Conservation (phyloP, 2,113 vertebrate genomes). For the Alethe diademata region DNA sequence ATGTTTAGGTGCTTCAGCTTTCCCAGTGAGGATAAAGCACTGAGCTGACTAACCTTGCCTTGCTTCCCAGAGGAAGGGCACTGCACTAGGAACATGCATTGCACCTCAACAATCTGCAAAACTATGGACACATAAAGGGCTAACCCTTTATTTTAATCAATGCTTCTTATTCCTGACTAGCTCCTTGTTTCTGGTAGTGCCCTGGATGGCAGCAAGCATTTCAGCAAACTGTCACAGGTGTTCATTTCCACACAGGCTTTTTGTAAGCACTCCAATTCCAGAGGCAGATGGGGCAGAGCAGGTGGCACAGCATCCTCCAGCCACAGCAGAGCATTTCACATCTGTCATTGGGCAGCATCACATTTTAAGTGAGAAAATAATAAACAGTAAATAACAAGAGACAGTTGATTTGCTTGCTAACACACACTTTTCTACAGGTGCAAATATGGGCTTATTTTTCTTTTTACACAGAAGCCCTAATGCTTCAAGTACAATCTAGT, state of each 20-base stretch:
- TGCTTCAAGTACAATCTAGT: neutral
- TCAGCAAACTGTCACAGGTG: neutral
- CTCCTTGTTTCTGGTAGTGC: neutral
- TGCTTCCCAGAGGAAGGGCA: neutral
- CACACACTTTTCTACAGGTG: neutral
- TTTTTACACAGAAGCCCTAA: neutral
- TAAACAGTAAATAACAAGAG: neutral
- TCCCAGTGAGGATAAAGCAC: neutral
- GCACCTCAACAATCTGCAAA: neutral
- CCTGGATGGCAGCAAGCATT: neutral
- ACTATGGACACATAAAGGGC: no score
- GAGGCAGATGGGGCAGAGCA: neutral
- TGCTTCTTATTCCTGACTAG: neutral
- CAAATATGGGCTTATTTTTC: neutral
- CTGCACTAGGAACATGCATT: rapidly evolving
- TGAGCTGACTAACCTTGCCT: neutral
- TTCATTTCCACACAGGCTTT: neutral
- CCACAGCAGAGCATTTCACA: neutral
- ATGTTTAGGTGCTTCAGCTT: neutral
- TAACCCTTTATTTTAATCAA: neutral
- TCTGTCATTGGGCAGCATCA: neutral
- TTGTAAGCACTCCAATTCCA: neutral
- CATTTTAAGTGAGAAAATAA: neutral
- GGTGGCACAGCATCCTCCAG: neutral
- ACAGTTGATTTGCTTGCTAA: neutral